Evolutionary conservation across 2,888 invertebrate genomes (phyloP).

Genomic region (Stomorhina lunata): DNA sequence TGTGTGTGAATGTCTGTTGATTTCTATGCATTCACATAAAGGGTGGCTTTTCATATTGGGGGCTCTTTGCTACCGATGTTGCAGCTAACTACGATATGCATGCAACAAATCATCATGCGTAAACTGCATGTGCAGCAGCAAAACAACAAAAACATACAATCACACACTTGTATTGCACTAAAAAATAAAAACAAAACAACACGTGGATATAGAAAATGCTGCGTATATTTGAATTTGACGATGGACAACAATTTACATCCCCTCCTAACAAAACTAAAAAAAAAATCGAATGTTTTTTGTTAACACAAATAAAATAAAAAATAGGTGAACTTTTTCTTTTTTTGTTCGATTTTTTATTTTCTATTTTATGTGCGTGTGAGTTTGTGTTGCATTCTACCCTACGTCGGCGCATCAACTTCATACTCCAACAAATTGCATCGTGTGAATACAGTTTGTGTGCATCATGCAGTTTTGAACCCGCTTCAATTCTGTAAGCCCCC

Average conservation of each 20-base stretch:
- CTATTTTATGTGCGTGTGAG: constrained; percentile 30
- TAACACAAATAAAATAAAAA: constrained; percentile 71
- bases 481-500: neutral
- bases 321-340: constrained; percentile 74
- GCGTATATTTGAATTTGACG: constrained; percentile 59
- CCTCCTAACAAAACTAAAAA: constrained; percentile 22
- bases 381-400: constrained; percentile 31
- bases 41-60: constrained; percentile 24
- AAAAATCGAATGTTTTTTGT: constrained; percentile 28
- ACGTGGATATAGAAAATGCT: constrained; percentile 57
- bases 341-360: constrained; percentile 66
- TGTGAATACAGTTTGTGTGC: constrained; percentile 28
- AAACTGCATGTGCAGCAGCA: constrained; percentile 55
- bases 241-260: constrained; percentile 39
- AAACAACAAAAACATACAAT: neutral
- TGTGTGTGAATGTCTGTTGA: neutral
- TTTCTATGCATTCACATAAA: constrained; percentile 24
- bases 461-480: constrained; percentile 29
- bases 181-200: constrained; percentile 48
- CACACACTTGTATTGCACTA: neutral
- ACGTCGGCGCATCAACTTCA: constrained; percentile 65
- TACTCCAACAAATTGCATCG: neutral
- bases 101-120: constrained; percentile 66
- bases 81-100: constrained; percentile 9
- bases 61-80: neutral